phyloP scores from a whole-genome alignment of 2,113 vertebrate genomes.

The Mesocricetus auratus region DNA sequence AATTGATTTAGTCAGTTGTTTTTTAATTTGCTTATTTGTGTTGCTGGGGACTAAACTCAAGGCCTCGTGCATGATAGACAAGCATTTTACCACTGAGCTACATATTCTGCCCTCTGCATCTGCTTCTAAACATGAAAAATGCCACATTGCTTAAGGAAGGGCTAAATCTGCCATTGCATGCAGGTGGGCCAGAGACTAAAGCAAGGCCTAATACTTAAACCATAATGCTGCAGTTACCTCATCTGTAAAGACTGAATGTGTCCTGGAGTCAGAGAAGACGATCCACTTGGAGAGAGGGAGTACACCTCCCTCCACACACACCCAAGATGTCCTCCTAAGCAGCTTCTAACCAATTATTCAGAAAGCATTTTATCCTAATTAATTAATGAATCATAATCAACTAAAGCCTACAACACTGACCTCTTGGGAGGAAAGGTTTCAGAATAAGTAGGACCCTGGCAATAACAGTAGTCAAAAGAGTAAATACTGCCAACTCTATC shows the following conservation, averaged over 20 bases:
- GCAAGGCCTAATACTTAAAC: not conserved
- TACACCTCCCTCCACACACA: not conserved
- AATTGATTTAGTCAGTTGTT: not conserved
- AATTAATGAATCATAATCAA: constrained; percentile 39
- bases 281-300: not conserved
- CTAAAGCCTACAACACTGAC: not conserved
- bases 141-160: not conserved
- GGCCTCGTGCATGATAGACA: not conserved
- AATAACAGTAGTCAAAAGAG: constrained; percentile 5
- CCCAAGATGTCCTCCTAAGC: constrained; percentile 12
- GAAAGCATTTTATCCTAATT: constrained; percentile 30
- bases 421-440: constrained; percentile 30
- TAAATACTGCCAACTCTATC: not conserved
- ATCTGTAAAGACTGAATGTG: not conserved
- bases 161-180: not conserved
- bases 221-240: not conserved
- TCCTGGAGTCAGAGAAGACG: not conserved
- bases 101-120: not conserved
- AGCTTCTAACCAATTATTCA: constrained; percentile 31
- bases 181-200: constrained; percentile 1
- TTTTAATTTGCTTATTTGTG: not conserved
- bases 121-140: not conserved
- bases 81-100: not conserved
- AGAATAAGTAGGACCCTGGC: constrained; percentile 28
- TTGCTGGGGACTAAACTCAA: not conserved